phyloP scores from a whole-genome alignment of 2,888 invertebrate genomes.

The Eilema caniola region DNA sequence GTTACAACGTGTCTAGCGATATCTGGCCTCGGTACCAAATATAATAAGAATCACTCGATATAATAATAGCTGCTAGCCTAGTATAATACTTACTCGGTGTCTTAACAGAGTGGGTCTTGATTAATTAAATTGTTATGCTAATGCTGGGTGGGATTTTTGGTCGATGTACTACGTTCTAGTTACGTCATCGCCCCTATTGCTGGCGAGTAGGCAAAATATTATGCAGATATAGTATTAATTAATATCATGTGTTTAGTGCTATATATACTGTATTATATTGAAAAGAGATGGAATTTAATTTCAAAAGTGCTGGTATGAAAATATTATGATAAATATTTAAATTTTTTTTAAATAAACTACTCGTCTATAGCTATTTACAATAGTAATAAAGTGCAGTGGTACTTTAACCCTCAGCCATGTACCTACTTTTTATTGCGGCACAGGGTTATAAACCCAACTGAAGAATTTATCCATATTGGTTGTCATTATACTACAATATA shows the following conservation, averaged over 20 bases:
- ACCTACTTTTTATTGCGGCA: too few relatives aligned
- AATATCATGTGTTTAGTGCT: neutral
- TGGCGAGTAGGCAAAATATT: constrained; percentile 15
- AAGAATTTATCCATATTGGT: too few relatives aligned
- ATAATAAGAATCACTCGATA: constrained; percentile 18
- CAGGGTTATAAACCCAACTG: too few relatives aligned
- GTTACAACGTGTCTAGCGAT: neutral
- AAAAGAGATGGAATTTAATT: neutral
- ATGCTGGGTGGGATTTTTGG: constrained; percentile 75
- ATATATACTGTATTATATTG: neutral
- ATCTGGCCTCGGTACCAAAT: neutral
- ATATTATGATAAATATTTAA: neutral
- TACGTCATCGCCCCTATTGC: constrained; percentile 35
- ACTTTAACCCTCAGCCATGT: too few relatives aligned
- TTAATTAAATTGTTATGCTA: constrained; percentile 83
- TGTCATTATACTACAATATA: too few relatives aligned
- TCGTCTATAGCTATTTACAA: neutral
- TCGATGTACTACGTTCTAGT: constrained; percentile 56
- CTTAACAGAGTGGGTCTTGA: constrained; percentile 67
- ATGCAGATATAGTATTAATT: neutral
- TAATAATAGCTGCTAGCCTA: neutral
- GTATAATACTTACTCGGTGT: constrained; percentile 43
- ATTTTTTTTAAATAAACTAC: neutral
- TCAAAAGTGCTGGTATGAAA: neutral
- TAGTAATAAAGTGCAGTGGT: too few relatives aligned